phyloP scores from a whole-genome alignment of 2,888 invertebrate genomes.

The Nyleta sp. region DNA sequence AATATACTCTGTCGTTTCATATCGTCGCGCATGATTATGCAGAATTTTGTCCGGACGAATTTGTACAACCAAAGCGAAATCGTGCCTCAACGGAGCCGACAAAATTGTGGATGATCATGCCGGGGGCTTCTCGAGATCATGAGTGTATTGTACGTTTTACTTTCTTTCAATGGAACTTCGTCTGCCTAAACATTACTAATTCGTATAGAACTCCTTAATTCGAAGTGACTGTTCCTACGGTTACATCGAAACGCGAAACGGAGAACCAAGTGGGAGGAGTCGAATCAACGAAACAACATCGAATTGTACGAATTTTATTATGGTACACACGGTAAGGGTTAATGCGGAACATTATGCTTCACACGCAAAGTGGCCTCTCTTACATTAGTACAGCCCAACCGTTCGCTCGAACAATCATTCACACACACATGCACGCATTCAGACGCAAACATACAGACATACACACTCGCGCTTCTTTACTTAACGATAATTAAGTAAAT shows the following conservation, averaged over 20 bases:
- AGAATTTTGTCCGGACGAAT: slow-evolving; percentile 55
- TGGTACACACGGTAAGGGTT: slow-evolving; percentile 45
- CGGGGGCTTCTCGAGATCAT: slow-evolving; percentile 47
- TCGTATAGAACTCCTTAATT: slow-evolving; percentile 28
- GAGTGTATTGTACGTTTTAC: slow-evolving; percentile 55
- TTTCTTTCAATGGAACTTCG: slow-evolving; percentile 54
- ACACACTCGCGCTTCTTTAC: slow-evolving; percentile 56
- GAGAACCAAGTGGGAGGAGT: neutral
- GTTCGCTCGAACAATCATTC: slow-evolving; percentile 65
- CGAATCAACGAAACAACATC: slow-evolving; percentile 30
- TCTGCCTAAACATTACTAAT: slow-evolving; percentile 34
- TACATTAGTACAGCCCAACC: slow-evolving; percentile 65
- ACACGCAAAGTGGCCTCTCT: slow-evolving; percentile 52
- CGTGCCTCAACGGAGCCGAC: neutral
- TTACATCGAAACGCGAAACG: no score
- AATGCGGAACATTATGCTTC: slow-evolving; percentile 38
- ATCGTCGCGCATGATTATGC: slow-evolving; percentile 35
- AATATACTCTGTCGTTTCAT: slow-evolving; percentile 44
- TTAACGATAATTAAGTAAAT: slow-evolving; percentile 82
- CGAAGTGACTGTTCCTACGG: neutral
- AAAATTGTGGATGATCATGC: slow-evolving; percentile 52
- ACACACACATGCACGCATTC: no score
- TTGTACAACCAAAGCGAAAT: slow-evolving; percentile 55
- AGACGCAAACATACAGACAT: slow-evolving; percentile 59
- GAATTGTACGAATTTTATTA: slow-evolving; percentile 41